Percentiles rank a stretch among this genome's conserved stretches.
Evolutionary conservation across 2,113 vertebrate species (phyloP).

Genomic region (Hydrochoerus hydrochaeris): DNA sequence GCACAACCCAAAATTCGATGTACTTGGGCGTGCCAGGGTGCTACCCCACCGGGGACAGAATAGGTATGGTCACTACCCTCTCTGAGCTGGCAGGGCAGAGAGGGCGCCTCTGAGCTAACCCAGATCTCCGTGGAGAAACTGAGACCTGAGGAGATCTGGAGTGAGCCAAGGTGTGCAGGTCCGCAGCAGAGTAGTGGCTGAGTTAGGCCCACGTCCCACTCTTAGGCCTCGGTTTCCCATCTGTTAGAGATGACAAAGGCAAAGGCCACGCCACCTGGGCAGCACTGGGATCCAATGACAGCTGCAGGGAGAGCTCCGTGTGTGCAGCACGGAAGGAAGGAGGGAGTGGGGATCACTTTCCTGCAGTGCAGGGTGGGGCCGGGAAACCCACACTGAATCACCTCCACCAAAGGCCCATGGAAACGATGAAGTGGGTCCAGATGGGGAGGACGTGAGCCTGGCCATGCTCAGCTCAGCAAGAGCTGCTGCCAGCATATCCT

Average conservation of each 20-base stretch:
- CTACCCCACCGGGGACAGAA: neutral
- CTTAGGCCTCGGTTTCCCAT: neutral
- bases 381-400: slow-evolving; percentile 32
- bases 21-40: neutral
- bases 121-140: neutral
- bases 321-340: neutral
- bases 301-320: neutral
- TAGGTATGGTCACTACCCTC: neutral
- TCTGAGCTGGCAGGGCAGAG: neutral
- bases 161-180: neutral
- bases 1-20: neutral
- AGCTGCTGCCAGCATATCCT: slow-evolving; percentile 1
- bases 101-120: neutral
- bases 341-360: neutral
- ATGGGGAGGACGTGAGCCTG: slow-evolving; percentile 11
- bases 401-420: slow-evolving; percentile 7
- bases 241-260: slow-evolving; percentile 41
- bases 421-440: slow-evolving; percentile 62
- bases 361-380: neutral
- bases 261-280: neutral
- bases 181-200: neutral
- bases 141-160: neutral
- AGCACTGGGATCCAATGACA: neutral
- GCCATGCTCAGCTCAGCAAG: neutral
- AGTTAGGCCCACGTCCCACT: neutral